A percentile compares a stretch with the other conserved stretches of the same genome.
These are phyloP conservation scores for Spheniscus humboldti DNA, from an alignment of 2,797 vertebrate species.

Conservation along the genomic window DNA sequence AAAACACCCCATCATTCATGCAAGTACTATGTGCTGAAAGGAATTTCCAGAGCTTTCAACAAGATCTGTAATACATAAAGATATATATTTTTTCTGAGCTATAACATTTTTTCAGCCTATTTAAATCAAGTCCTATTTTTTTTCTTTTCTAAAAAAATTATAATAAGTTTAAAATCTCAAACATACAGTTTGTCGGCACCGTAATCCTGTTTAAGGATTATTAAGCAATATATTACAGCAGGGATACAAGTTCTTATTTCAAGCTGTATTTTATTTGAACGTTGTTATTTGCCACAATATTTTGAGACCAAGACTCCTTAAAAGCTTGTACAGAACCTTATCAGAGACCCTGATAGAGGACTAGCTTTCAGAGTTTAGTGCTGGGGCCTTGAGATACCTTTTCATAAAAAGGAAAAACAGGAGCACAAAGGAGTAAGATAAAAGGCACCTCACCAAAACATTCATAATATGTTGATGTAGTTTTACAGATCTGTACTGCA, in stretches of 20 bases:
- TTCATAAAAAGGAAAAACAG: not conserved
- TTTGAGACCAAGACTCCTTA: not conserved
- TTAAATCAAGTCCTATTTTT: not conserved
- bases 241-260: not conserved
- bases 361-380: not conserved
- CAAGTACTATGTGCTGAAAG: not conserved
- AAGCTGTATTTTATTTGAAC: not conserved
- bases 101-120: not conserved
- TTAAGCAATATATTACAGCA: not conserved
- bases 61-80: not conserved
- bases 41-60: slow-evolving; percentile 19
- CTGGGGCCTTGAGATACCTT: not conserved
- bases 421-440: not conserved
- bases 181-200: not conserved
- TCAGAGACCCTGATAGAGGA: not conserved
- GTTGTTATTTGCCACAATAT: not conserved
- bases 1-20: slow-evolving; percentile 29
- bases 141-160: not conserved
- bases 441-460: not conserved
- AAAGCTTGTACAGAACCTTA: not conserved
- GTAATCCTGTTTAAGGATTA: not conserved
- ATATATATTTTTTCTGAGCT: not conserved
- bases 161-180: not conserved
- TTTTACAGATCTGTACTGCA: slow-evolving; percentile 1
- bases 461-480: not conserved